Evolutionary conservation across 2,113 vertebrate genomes (phyloP).

Genomic region (Andinoacara biseriatus): DNA sequence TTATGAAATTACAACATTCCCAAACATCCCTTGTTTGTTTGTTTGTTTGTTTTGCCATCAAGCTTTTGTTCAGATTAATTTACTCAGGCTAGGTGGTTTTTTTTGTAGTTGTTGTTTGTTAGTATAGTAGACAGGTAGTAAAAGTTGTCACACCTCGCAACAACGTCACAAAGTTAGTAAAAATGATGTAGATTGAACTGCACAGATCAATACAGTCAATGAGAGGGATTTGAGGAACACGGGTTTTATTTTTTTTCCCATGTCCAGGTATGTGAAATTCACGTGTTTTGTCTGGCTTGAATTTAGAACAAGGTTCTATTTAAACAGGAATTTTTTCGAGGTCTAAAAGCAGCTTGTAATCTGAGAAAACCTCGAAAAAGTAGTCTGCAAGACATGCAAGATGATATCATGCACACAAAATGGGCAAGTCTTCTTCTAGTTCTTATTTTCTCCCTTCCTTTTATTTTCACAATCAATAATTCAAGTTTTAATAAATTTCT

Average conservation of each 20-base stretch:
- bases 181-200: background rate
- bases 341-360: background rate
- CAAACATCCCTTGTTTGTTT: background rate
- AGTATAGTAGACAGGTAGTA: fast-evolving
- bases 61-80: fast-evolving
- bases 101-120: too few species aligned
- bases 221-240: background rate
- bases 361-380: background rate
- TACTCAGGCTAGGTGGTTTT: fast-evolving
- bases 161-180: background rate
- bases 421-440: fast-evolving
- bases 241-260: background rate
- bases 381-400: fast-evolving
- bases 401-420: background rate
- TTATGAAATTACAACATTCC: background rate
- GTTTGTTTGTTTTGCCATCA: background rate
- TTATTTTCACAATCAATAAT: background rate
- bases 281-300: background rate
- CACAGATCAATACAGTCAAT: background rate
- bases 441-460: background rate
- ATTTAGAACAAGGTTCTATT: background rate
- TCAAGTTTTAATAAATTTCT: fast-evolving
- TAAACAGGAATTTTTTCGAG: background rate
- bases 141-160: background rate
- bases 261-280: background rate